Evolutionary conservation across 2,888 invertebrate species (phyloP), one percentile per base, ranked within the genome.

Genomic region (Apotomis turbidana): DNA sequence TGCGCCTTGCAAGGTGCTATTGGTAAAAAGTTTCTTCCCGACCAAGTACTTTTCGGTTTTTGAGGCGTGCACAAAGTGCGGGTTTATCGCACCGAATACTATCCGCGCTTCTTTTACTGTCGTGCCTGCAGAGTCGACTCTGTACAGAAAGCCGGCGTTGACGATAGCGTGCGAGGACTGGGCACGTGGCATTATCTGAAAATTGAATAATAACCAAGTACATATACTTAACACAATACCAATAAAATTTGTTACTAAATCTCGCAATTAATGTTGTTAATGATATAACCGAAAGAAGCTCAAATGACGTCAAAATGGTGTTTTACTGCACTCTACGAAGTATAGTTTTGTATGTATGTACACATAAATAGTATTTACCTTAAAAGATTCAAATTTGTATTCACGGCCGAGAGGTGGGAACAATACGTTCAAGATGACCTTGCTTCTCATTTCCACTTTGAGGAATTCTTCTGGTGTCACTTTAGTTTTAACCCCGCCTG

Each of bases 91-190:
- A 3, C 66, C 66, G 36, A 41, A 66, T 9, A 66, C 57, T 27
- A 66, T 66, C 44, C 57, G 46, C 9, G 66, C 66, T 46, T 46
- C 46, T 36, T 55, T 55, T 5, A 66, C 66, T 6, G 41, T 41
- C n/a, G 27, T 46, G 46, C 27, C n/a, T 27, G 55, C 27, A 3
- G 66, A 66, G n/a, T 57, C 66, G 5, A 66, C 36, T 66, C n/a
- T 55, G 55, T 36, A 66, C n/a, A 95, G 85, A 80, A 96, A 96
- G 15, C 94, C 96, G 13, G 95, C 95, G 80, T 96, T 96, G 0
- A 96, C 95, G 75, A 95, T 93, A 0, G 96, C 96, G 79, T 95
- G 95, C 0, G 95, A 94, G 80, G 95, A 46, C 95, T 86, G 59
- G 4, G 59, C 67, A 10, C 57, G 57, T 4, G 59, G 67, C 59